These are phyloP conservation scores for Austrofundulus limnaeus DNA, from an alignment of 2,113 vertebrate species.

Conservation along the genomic window DNA sequence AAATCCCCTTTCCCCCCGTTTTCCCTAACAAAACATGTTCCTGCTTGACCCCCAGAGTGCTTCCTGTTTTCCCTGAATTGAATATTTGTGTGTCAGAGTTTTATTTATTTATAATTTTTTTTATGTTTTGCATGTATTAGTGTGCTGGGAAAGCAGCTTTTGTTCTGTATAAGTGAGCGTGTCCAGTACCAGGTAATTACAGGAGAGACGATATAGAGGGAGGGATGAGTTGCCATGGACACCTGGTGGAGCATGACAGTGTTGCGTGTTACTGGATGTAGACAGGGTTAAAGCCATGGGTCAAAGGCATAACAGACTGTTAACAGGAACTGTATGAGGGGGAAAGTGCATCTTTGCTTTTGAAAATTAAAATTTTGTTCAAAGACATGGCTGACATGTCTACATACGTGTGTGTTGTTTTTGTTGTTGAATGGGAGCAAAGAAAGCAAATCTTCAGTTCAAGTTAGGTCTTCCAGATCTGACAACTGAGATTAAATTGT, in stretches of 20 bases:
- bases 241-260: conserved; percentile 49
- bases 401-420: conserved; percentile 3
- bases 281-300: conserved; percentile 24
- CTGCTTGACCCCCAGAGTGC: conserved; percentile 23
- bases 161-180: conserved; percentile 28
- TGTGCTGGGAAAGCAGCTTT: background rate
- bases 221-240: conserved; percentile 47
- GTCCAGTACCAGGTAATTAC: conserved; percentile 57
- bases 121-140: background rate
- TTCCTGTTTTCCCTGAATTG: conserved; percentile 30
- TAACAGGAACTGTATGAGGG: background rate
- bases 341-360: background rate
- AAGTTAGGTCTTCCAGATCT: conserved; percentile 9
- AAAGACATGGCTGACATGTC: background rate
- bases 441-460: background rate
- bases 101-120: too few relatives aligned
- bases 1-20: conserved; percentile 39
- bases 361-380: background rate
- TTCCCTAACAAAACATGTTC: background rate
- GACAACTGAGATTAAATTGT: conserved; percentile 8
- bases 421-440: background rate
- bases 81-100: background rate
- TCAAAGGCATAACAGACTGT: conserved; percentile 25
- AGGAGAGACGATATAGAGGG: conserved; percentile 7
- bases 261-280: conserved; percentile 11